A percentile compares a stretch with the other conserved stretches of the same genome.
phyloP scores from a whole-genome alignment of 2,888 invertebrate genomes.

The Bursaphelenchus okinawaensis region DNA sequence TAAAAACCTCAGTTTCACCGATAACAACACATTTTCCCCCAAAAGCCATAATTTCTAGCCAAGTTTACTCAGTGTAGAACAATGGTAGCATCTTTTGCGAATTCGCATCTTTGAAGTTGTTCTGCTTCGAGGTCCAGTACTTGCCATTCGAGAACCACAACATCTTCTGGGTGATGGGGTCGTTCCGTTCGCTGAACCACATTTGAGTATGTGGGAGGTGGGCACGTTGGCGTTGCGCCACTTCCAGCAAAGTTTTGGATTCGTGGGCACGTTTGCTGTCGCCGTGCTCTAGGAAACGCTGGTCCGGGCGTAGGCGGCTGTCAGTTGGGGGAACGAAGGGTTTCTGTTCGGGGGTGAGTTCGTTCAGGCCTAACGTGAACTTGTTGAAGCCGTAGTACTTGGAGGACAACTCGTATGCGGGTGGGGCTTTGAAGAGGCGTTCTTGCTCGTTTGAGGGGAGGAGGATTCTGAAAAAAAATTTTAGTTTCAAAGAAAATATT shows the following conservation, averaged over 20 bases:
- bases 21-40: too few species aligned
- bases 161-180: slow-evolving; percentile 2
- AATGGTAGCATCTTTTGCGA: background rate
- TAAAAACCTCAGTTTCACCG: too few species aligned
- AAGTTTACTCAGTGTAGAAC: background rate
- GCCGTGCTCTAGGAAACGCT: slow-evolving; percentile 19
- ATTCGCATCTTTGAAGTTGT: slow-evolving; percentile 11
- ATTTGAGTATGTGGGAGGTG: background rate
- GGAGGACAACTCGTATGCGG: background rate
- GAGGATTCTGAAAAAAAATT: background rate
- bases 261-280: slow-evolving; percentile 7
- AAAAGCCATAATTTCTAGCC: too few species aligned
- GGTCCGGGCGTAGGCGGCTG: slow-evolving; percentile 23
- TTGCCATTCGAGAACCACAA: slow-evolving; percentile 6
- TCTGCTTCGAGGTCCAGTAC: slow-evolving; percentile 14
- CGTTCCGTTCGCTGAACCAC: slow-evolving; percentile 9
- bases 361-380: slow-evolving; percentile 23
- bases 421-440: slow-evolving; percentile 17
- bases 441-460: slow-evolving; percentile 1
- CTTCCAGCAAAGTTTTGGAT: background rate
- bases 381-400: slow-evolving; percentile 23
- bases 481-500: background rate
- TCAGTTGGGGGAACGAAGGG: slow-evolving; percentile 19
- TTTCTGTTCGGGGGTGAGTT: slow-evolving; percentile 8
- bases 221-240: slow-evolving; percentile 9